A percentile compares a stretch with the other conserved stretches of the same genome.
Conservation (phyloP, 2,797 vertebrate genomes). For the Epinephelus awoara region DNA sequence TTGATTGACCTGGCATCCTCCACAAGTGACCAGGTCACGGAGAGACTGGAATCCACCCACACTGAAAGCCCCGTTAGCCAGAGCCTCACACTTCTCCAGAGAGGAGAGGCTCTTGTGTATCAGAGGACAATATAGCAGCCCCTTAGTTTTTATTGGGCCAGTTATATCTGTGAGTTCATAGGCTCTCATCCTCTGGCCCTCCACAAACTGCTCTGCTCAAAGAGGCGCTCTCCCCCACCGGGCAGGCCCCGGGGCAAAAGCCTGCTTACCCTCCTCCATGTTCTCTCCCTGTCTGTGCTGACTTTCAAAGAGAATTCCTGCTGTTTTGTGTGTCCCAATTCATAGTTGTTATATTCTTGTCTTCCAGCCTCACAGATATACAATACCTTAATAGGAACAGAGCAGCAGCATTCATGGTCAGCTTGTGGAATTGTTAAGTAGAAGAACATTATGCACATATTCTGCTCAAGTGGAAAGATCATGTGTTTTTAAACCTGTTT, state of each 20-base stretch:
- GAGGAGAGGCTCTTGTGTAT: slow-evolving; percentile 63
- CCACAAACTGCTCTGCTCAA: slow-evolving; percentile 74
- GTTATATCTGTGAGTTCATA: slow-evolving; percentile 76
- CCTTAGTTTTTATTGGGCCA: slow-evolving; percentile 72
- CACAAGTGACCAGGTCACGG: slow-evolving; percentile 72
- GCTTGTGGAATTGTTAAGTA: slow-evolving; percentile 5
- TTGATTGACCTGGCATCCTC: slow-evolving; percentile 71
- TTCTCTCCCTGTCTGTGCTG: slow-evolving; percentile 63
- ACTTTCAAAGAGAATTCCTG: slow-evolving; percentile 82
- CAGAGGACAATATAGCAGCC: slow-evolving; percentile 74
- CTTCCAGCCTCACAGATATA: slow-evolving; percentile 68
- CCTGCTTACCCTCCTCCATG: slow-evolving; percentile 68
- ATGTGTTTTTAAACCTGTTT: neutral
- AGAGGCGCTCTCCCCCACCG: slow-evolving; percentile 68
- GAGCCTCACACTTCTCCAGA: slow-evolving; percentile 51
- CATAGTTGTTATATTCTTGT: slow-evolving; percentile 71
- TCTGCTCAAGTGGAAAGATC: slow-evolving; percentile 15
- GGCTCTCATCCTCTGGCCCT: slow-evolving; percentile 75
- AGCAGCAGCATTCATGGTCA: slow-evolving; percentile 40
- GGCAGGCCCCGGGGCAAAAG: slow-evolving; percentile 68
- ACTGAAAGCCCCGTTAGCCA: slow-evolving; percentile 54
- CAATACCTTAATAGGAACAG: slow-evolving; percentile 57
- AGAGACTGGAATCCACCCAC: slow-evolving; percentile 72
- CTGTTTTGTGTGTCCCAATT: slow-evolving; percentile 77
- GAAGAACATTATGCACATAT: slow-evolving; percentile 10